Evolutionary conservation across 2,797 vertebrate genomes (phyloP), one percentile per base, ranked within the genome.

Genomic region (Thunnus albacares): DNA sequence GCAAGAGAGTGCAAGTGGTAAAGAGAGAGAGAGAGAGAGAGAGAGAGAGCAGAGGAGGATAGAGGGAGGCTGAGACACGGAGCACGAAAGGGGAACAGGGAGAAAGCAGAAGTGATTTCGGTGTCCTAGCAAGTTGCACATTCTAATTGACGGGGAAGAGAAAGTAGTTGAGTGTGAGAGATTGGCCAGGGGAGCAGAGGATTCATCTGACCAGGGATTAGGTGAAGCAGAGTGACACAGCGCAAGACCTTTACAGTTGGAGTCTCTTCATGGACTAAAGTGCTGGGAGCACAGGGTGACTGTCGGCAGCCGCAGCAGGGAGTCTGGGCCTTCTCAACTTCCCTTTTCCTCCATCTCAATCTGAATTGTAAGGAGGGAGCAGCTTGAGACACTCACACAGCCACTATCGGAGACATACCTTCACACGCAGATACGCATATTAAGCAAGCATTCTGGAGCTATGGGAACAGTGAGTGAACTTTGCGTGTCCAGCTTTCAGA

Each of bases 391-490:
- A 15, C 8, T 76, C 20, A 24, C 24, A 20, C 45, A 20, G 68
- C 18, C 26, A 11, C 64, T 12, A 9, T 47, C 52, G 13, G 53
- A 75, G 35, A 63, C 55, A 26, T 12, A 71, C 33, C 35, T 41
- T 68, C 57, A 63, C 41, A 66, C 45, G 15, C 55, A 72, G 47
- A 68, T 5, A 35, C 14, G 28, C 11, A 58, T 2, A 56, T 67
- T 22, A 1, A 63, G 26, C 62, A 1, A 30, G 47, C 17, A 20
- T 51, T 18, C n/a, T 57, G 70, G 43, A 70, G 59, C 74, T 5
- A 97, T 97, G 97, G 97, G 96, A 87, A 96, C 96, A 0, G 96
- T 97, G 89, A 95, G 92, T 56, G 95, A 97, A 87, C 96, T 97
- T 11, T 97, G 97, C n/a, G 94, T 96, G 78, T 96, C 96, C 89